Evolutionary conservation across 2,797 vertebrate genomes (phyloP).

Genomic region (Pachyuromys duprasi): DNA sequence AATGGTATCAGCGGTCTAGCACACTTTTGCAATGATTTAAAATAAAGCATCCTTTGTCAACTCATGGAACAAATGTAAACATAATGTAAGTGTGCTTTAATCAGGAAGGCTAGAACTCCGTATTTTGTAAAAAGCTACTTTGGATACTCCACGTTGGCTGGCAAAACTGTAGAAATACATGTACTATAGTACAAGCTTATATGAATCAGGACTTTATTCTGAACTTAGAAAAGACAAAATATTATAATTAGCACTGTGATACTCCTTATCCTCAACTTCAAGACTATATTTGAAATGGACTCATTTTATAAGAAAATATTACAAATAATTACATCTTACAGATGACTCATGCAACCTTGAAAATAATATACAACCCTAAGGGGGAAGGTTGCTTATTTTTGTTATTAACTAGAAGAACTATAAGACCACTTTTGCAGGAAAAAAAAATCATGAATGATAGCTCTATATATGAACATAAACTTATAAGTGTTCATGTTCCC

Average conservation of each 20-base stretch:
- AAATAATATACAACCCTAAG: constrained; percentile 33
- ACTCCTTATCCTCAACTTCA: constrained; percentile 33
- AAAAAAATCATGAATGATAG: constrained; percentile 54
- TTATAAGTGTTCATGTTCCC: constrained; percentile 14
- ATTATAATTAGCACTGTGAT: constrained; percentile 4
- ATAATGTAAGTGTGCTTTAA: constrained; percentile 40
- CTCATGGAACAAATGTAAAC: constrained; percentile 48
- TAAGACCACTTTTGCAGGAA: constrained; percentile 14
- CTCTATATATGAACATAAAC: constrained; percentile 26
- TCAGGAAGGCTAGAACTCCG: constrained; percentile 11
- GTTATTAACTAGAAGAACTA: constrained; percentile 48
- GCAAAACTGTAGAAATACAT: constrained; percentile 47
- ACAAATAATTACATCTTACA: constrained; percentile 62
- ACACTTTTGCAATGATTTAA: constrained; percentile 59
- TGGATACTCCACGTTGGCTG: constrained; percentile 28
- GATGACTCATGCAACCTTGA: constrained; percentile 34
- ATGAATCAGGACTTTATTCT: constrained; percentile 55
- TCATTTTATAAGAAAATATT: constrained; percentile 54
- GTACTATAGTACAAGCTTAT: not conserved
- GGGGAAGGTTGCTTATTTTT: not conserved
- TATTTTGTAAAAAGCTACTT: constrained; percentile 49
- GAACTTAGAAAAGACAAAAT: constrained; percentile 32
- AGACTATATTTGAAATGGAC: constrained; percentile 47
- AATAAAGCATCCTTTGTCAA: constrained; percentile 51
- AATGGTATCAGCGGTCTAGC: not conserved